phyloP scores from a whole-genome alignment of 2,888 invertebrate species.

The Caradrina kadenii region DNA sequence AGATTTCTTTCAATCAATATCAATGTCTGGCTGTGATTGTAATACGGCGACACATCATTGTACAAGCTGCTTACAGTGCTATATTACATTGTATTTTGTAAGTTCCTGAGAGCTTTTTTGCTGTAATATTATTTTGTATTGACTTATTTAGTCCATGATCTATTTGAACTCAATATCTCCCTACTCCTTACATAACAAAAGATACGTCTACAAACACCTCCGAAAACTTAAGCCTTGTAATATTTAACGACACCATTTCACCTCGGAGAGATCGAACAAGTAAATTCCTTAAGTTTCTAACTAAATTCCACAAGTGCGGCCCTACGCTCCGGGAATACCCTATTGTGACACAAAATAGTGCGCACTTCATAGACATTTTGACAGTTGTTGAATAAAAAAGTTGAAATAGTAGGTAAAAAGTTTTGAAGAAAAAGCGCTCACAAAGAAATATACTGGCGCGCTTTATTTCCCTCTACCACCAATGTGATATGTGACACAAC shows the following conservation, averaged over 20 bases:
- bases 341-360: conserved; percentile 76
- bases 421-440: conserved; percentile 64
- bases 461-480: conserved; percentile 63
- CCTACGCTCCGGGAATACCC: conserved; percentile 74
- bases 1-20: conserved; percentile 55
- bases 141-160: background rate
- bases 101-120: background rate
- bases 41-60: conserved; percentile 16
- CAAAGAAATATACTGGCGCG: conserved; percentile 62
- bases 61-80: background rate
- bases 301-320: conserved; percentile 73
- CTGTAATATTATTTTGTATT: background rate
- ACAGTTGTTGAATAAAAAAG: conserved; percentile 71
- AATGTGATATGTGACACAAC: conserved; percentile 62
- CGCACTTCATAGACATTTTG: conserved; percentile 68
- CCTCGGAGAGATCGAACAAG: conserved; percentile 65
- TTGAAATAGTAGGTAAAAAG: conserved; percentile 68
- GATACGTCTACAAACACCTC: background rate
- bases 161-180: background rate
- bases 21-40: conserved; percentile 27
- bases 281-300: conserved; percentile 75
- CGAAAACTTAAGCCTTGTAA: conserved; percentile 50
- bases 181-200: background rate
- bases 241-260: conserved; percentile 62
- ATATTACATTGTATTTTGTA: conserved; percentile 7